Conservation (phyloP, 2,113 vertebrate species). For the Myrmecophaga tridactyla region DNA sequence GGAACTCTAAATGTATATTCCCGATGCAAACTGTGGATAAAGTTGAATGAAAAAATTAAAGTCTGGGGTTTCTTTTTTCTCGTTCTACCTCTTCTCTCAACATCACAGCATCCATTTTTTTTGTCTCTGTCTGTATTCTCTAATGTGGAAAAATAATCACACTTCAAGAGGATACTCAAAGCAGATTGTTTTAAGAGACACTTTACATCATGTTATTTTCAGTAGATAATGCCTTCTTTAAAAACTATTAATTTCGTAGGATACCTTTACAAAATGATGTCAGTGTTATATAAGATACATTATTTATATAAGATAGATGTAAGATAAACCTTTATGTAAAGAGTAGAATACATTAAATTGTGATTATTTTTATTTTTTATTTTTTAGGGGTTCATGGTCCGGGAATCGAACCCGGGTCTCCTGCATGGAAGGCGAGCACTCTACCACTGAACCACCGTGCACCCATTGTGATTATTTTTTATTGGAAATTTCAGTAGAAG, state of each 20-base stretch:
- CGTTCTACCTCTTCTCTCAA: background rate
- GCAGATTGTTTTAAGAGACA: background rate
- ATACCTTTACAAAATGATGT: slow-evolving; percentile 25
- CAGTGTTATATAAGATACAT: background rate
- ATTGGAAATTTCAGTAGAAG: background rate
- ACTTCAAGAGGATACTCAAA: background rate
- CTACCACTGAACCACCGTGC: too few species aligned
- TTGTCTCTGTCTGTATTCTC: background rate
- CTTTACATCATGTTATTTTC: slow-evolving; percentile 43
- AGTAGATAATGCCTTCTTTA: slow-evolving; percentile 9
- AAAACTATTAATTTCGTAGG: background rate
- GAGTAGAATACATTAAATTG: background rate
- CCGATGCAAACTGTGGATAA: slow-evolving; percentile 76
- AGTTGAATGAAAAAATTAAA: slow-evolving; percentile 65
- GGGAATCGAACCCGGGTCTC: too few species aligned
- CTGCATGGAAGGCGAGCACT: too few species aligned
- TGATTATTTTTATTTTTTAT: slow-evolving; percentile 15
- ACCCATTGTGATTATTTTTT: slow-evolving; percentile 16
- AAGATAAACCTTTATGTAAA: background rate
- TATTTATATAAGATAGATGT: background rate
- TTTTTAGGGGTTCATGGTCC: too few species aligned
- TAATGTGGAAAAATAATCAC: slow-evolving; percentile 3
- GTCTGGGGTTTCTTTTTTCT: slow-evolving; percentile 55
- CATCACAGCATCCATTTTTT: background rate
- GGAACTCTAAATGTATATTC: slow-evolving; percentile 75